phyloP scores from a whole-genome alignment of 2,113 vertebrate genomes.

The Lophura nycthemera region DNA sequence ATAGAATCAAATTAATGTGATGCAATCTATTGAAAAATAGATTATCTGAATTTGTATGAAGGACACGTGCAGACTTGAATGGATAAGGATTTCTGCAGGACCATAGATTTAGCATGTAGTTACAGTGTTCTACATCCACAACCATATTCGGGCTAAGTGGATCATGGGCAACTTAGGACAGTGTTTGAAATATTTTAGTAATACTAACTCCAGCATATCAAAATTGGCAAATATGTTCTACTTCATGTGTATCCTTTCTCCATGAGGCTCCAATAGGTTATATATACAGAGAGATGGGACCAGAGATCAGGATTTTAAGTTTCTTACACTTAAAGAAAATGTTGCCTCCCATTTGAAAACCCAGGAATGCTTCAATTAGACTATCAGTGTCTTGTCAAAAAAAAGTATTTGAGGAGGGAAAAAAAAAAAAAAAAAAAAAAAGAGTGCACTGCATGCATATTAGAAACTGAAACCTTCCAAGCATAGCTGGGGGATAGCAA shows the following conservation, averaged over 20 bases:
- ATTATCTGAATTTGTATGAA: neutral
- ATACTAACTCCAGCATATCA: neutral
- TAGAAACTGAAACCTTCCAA: slow-evolving; percentile 15
- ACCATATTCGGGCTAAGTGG: neutral
- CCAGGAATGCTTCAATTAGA: slow-evolving; percentile 29
- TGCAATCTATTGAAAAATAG: neutral
- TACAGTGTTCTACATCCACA: neutral
- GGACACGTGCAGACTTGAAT: neutral
- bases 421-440: neutral
- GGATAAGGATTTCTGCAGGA: neutral
- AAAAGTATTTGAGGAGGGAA: neutral
- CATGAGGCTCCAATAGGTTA: neutral
- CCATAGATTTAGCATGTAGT: neutral
- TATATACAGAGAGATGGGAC: neutral
- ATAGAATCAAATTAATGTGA: neutral
- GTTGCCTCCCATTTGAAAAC: neutral
- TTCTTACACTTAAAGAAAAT: neutral
- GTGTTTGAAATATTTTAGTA: neutral
- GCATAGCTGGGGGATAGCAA: neutral
- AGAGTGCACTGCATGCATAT: slow-evolving; percentile 23
- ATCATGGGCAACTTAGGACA: neutral
- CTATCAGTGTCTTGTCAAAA: slow-evolving; percentile 27
- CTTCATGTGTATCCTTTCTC: neutral
- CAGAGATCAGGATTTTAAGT: neutral
- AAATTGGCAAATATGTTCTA: neutral